Evolutionary conservation across 2,888 invertebrate genomes (phyloP).

Genomic region (Spicauda simplicius): DNA sequence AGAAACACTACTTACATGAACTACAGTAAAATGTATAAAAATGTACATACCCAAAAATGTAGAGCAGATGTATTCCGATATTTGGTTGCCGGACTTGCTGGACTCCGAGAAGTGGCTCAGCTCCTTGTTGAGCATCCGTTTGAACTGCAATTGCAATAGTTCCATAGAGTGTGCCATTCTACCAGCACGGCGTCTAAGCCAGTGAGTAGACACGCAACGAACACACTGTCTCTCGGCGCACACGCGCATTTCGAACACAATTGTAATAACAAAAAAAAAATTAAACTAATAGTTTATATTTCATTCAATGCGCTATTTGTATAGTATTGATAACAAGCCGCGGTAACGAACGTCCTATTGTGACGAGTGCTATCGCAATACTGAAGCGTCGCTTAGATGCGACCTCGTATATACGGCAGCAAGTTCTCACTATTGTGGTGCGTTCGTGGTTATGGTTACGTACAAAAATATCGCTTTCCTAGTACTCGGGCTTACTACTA

Average conservation of each 20-base stretch:
- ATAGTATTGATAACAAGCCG: constrained; percentile 37
- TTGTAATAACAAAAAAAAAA: constrained; percentile 41
- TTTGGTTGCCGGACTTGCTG: constrained; percentile 99
- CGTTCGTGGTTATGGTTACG: constrained; percentile 37
- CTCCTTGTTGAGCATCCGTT: constrained; percentile 99
- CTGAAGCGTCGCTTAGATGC: constrained; percentile 56
- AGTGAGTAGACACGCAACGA: constrained; percentile 66
- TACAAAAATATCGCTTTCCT: constrained; percentile 65
- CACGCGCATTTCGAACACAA: constrained; percentile 74
- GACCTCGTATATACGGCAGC: constrained; percentile 49
- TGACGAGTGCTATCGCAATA: constrained; percentile 68
- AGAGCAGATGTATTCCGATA: constrained; percentile 99
- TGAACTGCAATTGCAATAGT: constrained; percentile 92
- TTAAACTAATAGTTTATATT: constrained; percentile 12
- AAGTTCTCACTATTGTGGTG: constrained; percentile 48
- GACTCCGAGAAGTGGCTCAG: constrained; percentile 99
- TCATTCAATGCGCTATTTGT: constrained; percentile 36
- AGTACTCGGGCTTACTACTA: constrained; percentile 55
- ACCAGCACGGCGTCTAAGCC: constrained; percentile 67
- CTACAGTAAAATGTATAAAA: background rate
- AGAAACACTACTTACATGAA: background rate
- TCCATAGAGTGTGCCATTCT: constrained; percentile 77
- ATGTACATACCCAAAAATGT: constrained; percentile 98
- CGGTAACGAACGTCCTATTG: constrained; percentile 58
- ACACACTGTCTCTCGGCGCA: constrained; percentile 74